Conservation (phyloP, 1,140 invertebrate species). For the Bombus terrestris region DNA sequence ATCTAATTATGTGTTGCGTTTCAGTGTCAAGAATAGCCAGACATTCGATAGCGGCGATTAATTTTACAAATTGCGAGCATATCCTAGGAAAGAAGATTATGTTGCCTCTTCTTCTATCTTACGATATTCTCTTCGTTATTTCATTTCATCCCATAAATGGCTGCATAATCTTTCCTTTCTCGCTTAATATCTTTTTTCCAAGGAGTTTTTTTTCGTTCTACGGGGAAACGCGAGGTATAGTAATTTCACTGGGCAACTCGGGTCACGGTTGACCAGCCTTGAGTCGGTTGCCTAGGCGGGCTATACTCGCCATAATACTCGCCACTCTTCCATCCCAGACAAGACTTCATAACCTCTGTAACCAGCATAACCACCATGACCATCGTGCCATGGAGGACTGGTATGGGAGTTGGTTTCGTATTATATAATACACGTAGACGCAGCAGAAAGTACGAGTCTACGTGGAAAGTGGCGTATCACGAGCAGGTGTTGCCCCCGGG, state of each 20-base stretch:
- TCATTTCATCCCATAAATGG: background rate
- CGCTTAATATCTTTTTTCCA: constrained; percentile 22
- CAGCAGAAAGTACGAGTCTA: constrained; percentile 35
- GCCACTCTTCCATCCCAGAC: constrained; percentile 64
- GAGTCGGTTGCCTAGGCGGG: constrained; percentile 44
- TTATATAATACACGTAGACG: constrained; percentile 67
- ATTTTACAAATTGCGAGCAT: background rate
- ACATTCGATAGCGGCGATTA: background rate
- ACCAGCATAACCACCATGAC: constrained; percentile 70
- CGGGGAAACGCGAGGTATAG: background rate
- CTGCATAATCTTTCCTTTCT: background rate
- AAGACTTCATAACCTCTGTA: constrained; percentile 65
- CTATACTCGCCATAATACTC: constrained; percentile 60
- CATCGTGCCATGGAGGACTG: constrained; percentile 15
- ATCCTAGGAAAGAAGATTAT: background rate
- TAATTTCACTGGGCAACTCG: constrained; percentile 17
- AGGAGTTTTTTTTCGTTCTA: background rate
- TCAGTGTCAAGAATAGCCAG: background rate
- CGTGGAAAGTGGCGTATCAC: constrained; percentile 61
- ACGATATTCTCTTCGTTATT: background rate
- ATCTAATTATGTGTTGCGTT: constrained; percentile 29
- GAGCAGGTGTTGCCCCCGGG: constrained; percentile 69
- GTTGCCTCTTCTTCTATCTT: background rate
- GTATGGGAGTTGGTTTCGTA: constrained; percentile 50
- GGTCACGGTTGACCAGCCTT: constrained; percentile 39